Percentiles rank a stretch among this genome's conserved stretches.
phyloP scores from a whole-genome alignment of 2,797 vertebrate species.

The Euphonia xanthogaster region DNA sequence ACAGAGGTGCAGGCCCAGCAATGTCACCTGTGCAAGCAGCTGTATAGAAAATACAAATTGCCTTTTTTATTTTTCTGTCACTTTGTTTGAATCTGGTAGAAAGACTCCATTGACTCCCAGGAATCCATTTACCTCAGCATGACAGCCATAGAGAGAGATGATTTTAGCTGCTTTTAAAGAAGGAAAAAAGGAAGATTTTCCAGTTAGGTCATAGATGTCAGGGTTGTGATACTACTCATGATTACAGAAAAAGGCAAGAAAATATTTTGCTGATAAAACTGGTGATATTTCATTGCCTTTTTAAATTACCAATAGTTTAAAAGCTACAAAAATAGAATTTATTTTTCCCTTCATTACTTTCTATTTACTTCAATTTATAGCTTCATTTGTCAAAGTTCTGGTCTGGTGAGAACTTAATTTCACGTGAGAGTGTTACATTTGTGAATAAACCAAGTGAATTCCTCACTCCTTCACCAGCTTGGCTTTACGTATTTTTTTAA shows the following conservation, averaged over 20 bases:
- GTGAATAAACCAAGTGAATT: neutral
- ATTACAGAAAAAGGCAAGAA: neutral
- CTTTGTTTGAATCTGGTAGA: neutral
- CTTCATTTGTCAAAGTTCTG: slow-evolving; percentile 17
- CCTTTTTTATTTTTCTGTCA: neutral
- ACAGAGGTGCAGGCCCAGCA: neutral
- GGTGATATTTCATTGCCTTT: slow-evolving; percentile 20
- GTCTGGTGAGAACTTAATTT: slow-evolving; percentile 7
- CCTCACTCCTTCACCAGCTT: neutral
- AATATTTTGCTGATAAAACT: slow-evolving; percentile 10
- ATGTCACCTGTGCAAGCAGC: neutral
- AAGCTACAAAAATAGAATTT: neutral
- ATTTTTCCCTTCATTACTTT: neutral
- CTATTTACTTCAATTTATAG: slow-evolving; percentile 4
- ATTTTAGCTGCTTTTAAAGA: slow-evolving; percentile 33
- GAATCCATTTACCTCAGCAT: neutral
- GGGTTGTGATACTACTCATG: neutral
- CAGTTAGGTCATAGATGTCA: neutral
- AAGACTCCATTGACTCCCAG: neutral
- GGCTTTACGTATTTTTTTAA: neutral
- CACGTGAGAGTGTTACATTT: neutral
- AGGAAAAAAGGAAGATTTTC: neutral
- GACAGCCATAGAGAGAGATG: neutral
- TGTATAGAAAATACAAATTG: neutral
- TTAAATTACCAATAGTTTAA: neutral